Evolutionary conservation across 1,140 invertebrate species (phyloP).

Genomic region (Palaemon carinicauda): DNA sequence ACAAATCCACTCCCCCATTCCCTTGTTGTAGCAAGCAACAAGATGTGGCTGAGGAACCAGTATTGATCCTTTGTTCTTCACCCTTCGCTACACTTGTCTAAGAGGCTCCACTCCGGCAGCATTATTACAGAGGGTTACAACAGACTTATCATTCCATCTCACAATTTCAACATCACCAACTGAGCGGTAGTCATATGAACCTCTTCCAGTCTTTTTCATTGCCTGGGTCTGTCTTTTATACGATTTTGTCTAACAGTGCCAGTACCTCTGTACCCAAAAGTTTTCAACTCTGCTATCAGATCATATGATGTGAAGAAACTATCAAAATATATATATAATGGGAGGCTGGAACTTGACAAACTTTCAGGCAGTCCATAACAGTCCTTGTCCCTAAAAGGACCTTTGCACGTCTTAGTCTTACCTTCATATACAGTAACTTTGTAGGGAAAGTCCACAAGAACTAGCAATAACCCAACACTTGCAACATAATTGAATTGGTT

Average conservation of each 20-base stretch:
- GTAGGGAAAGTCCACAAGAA: conserved; percentile 18
- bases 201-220: conserved; percentile 22
- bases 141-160: conserved; percentile 30
- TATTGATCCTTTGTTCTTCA: conserved; percentile 15
- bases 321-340: conserved; percentile 22
- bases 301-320: conserved; percentile 41
- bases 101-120: not conserved
- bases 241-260: conserved; percentile 32
- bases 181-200: conserved; percentile 21
- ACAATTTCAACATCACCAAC: conserved; percentile 20
- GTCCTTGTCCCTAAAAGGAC: conserved; percentile 4
- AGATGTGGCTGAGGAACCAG: no score
- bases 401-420: not conserved
- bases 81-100: conserved; percentile 11
- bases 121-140: conserved; percentile 25
- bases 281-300: not conserved
- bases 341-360: not conserved
- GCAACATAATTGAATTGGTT: conserved; percentile 67
- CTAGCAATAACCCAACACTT: conserved; percentile 61
- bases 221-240: not conserved
- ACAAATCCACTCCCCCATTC: conserved; percentile 22
- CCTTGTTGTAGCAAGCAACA: conserved; percentile 17
- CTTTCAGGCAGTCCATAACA: conserved; percentile 22
- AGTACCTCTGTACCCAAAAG: conserved; percentile 24
- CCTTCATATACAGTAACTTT: conserved; percentile 29